Percentiles rank a stretch among this genome's conserved stretches.
These are phyloP conservation scores for Achroia grisella DNA, from an alignment of 1,140 invertebrate species.

Conservation along the genomic window DNA sequence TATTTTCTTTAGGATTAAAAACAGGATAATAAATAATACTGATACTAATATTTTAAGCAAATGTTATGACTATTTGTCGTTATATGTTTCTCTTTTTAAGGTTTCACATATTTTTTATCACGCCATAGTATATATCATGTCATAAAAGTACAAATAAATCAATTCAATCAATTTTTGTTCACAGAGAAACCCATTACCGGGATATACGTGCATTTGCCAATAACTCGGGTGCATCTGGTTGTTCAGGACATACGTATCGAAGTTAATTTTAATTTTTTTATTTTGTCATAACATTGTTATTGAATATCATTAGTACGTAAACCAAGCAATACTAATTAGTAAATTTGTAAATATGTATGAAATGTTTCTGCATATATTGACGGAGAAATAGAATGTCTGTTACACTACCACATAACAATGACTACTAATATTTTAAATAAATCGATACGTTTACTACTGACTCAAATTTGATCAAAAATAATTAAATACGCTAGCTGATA, in stretches of 20 bases:
- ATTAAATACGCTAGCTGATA: too few species aligned
- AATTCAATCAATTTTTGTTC: conserved; percentile 13
- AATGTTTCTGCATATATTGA: conserved; percentile 28
- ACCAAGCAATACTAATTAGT: conserved; percentile 62
- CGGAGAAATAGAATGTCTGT: conserved; percentile 6
- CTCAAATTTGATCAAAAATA: too few species aligned
- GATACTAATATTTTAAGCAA: too few species aligned
- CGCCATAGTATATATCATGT: too few species aligned
- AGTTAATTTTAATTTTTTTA: conserved; percentile 41
- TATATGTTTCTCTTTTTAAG: too few species aligned
- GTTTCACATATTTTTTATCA: background rate
- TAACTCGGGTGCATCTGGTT: conserved; percentile 60
- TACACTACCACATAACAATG: conserved; percentile 12
- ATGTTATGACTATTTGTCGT: too few species aligned
- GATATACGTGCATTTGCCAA: conserved; percentile 56
- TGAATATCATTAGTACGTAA: conserved; percentile 62
- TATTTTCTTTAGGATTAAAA: too few species aligned
- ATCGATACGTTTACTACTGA: too few species aligned
- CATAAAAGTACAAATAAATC: too few species aligned
- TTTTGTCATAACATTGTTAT: conserved; percentile 29
- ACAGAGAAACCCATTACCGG: conserved; percentile 57
- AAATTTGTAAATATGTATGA: conserved; percentile 46
- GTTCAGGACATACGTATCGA: conserved; percentile 57
- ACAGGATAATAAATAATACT: too few species aligned
- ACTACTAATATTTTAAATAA: too few species aligned